Evolutionary conservation across 2,797 vertebrate genomes (phyloP).

Genomic region (Syncerus caffer): DNA sequence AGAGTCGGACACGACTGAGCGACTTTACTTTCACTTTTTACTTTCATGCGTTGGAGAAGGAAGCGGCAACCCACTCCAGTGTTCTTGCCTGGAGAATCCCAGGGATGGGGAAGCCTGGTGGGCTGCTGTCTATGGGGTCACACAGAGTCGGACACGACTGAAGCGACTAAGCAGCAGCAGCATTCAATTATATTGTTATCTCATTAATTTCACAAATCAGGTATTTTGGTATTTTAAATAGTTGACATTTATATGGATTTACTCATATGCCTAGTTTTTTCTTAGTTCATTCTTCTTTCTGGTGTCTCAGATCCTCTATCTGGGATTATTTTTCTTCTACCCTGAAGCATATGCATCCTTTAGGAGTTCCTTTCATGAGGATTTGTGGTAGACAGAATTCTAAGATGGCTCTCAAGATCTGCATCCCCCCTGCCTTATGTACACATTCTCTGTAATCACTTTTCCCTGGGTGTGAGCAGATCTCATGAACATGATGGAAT

Average conservation of each 20-base stretch:
- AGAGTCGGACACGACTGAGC: no score
- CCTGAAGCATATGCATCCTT: background rate
- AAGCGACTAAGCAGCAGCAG: no score
- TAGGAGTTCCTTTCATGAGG: background rate
- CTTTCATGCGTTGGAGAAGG: no score
- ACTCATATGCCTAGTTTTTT: background rate
- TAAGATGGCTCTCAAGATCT: background rate
- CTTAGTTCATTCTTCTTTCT: background rate
- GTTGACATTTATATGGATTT: background rate
- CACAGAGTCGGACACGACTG: no score
- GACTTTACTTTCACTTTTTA: no score
- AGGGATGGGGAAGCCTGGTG: no score
- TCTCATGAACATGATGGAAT: background rate
- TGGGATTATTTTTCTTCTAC: background rate
- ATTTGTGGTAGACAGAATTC: background rate
- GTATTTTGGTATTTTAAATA: background rate
- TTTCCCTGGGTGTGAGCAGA: background rate
- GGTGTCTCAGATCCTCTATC: background rate
- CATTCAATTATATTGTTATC: background rate
- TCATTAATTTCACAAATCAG: background rate
- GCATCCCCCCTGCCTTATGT: background rate
- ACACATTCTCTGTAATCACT: background rate
- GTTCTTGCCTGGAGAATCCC: no score
- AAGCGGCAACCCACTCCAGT: no score
- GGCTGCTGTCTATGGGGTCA: no score